Percentiles rank a stretch among this genome's conserved stretches.
These are phyloP conservation scores for Xylocampa areola DNA, from an alignment of 2,888 invertebrate species.

Conservation along the genomic window DNA sequence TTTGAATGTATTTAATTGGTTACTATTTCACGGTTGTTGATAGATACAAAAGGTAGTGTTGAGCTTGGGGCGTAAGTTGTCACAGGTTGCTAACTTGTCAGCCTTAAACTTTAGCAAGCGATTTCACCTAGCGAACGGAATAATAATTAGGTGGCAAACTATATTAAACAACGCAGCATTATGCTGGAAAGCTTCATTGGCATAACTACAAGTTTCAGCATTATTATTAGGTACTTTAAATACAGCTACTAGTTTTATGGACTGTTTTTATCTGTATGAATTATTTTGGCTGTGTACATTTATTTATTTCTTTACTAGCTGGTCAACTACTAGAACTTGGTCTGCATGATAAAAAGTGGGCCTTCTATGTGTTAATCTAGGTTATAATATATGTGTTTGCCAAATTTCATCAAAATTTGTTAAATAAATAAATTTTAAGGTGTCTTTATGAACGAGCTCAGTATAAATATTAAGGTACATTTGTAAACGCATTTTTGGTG, in stretches of 20 bases:
- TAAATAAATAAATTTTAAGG: too few species aligned
- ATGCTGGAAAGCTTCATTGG: slow-evolving; percentile 18
- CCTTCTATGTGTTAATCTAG: too few species aligned
- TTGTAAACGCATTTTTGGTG: too few species aligned
- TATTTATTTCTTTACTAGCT: too few species aligned
- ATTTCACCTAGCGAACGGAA: slow-evolving; percentile 47
- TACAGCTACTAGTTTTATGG: slow-evolving; percentile 19
- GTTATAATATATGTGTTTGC: too few species aligned
- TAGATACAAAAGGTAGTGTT: slow-evolving; percentile 6
- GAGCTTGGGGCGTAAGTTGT: slow-evolving; percentile 17
- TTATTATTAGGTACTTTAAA: slow-evolving; percentile 31
- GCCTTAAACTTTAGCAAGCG: slow-evolving; percentile 34
- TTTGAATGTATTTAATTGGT: background rate
- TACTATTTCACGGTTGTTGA: slow-evolving; percentile 8
- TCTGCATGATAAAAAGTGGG: too few species aligned
- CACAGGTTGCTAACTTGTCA: slow-evolving; percentile 32
- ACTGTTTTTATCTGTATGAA: slow-evolving; percentile 11
- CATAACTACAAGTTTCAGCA: background rate
- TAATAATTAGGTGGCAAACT: slow-evolving; percentile 49
- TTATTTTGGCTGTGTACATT: too few species aligned
- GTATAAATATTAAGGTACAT: too few species aligned
- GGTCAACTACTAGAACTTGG: too few species aligned
- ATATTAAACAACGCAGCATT: slow-evolving; percentile 28
- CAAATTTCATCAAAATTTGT: too few species aligned
- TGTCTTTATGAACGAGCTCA: too few species aligned